These are phyloP conservation scores for Dromiciops gliroides DNA, from an alignment of 2,113 vertebrate species.

Conservation along the genomic window DNA sequence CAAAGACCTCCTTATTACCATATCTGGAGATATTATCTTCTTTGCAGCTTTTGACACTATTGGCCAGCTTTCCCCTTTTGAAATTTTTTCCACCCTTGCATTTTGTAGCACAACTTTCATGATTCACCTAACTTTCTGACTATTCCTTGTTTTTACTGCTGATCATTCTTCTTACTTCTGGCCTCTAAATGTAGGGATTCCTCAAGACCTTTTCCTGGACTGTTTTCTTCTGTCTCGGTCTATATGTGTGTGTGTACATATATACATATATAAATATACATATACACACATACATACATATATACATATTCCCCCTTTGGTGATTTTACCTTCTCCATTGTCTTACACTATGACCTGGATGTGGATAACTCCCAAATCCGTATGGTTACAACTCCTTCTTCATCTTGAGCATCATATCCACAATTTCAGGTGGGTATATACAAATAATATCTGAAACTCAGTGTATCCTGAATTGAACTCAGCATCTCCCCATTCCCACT, in stretches of 20 bases:
- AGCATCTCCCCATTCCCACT: neutral
- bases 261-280: too few relatives aligned
- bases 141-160: neutral
- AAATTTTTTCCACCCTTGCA: neutral
- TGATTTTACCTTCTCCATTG: neutral
- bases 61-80: neutral
- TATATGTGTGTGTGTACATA: too few relatives aligned
- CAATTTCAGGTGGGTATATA: neutral
- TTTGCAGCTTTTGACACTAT: neutral
- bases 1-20: neutral
- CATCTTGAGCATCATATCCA: neutral
- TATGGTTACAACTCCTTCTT: neutral
- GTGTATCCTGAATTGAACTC: neutral
- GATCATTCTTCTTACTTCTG: neutral
- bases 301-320: neutral
- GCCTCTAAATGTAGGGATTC: neutral
- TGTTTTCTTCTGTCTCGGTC: neutral
- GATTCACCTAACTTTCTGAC: neutral
- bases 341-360: neutral
- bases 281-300: too few relatives aligned
- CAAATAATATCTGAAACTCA: neutral
- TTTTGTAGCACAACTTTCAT: neutral
- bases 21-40: neutral
- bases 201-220: neutral
- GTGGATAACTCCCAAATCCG: neutral